These are phyloP conservation scores for Neopipo cinnamomea DNA, from an alignment of 2,113 vertebrate species.

Conservation along the genomic window DNA sequence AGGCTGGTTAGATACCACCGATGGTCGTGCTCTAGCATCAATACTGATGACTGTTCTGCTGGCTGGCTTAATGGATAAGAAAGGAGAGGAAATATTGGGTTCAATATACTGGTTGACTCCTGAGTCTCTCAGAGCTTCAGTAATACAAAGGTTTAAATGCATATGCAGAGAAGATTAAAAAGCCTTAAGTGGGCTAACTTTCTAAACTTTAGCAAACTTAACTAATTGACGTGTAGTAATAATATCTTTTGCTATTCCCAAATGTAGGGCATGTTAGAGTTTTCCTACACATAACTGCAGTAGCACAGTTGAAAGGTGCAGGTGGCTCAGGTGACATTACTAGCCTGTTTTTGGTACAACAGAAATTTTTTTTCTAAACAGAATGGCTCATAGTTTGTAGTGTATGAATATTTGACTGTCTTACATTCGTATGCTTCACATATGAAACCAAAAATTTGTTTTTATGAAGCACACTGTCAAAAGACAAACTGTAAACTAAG, in stretches of 20 bases:
- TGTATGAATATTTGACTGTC: background rate
- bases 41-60: background rate
- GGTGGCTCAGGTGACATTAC: background rate
- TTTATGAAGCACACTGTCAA: background rate
- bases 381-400: background rate
- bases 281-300: background rate
- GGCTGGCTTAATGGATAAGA: background rate
- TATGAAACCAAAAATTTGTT: background rate
- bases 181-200: background rate
- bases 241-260: background rate
- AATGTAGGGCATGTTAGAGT: background rate
- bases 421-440: background rate
- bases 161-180: background rate
- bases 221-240: background rate
- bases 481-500: background rate
- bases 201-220: background rate
- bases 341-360: background rate
- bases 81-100: background rate
- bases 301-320: background rate
- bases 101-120: background rate
- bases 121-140: background rate
- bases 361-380: background rate
- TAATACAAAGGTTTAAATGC: background rate
- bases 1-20: background rate
- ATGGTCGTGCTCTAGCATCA: background rate